phyloP scores from a whole-genome alignment of 2,888 invertebrate genomes.

The Noctua janthina region DNA sequence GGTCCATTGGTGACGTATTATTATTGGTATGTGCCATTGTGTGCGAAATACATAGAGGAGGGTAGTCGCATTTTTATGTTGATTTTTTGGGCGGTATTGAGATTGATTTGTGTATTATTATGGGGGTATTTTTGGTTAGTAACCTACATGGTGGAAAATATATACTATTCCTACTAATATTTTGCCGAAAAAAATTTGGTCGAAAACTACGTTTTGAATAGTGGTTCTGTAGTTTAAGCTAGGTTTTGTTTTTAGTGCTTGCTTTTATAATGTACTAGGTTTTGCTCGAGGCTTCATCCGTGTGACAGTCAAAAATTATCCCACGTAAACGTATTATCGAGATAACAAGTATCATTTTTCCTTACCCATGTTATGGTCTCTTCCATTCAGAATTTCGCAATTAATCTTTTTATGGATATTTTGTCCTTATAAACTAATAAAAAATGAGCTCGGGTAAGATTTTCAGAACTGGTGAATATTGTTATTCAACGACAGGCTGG shows the following conservation, averaged over 20 bases:
- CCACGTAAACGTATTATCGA: rapidly evolving
- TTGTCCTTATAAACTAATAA: not conserved
- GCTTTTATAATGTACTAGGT: not conserved
- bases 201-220: slow-evolving; percentile 28
- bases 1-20: slow-evolving; percentile 66
- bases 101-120: slow-evolving; percentile 57
- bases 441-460: not conserved
- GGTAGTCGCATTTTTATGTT: slow-evolving; percentile 65
- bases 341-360: not conserved
- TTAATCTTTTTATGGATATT: not conserved
- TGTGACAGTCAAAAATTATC: too few species aligned
- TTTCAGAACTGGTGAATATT: too few species aligned
- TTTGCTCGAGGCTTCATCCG: not conserved
- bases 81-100: slow-evolving; percentile 49
- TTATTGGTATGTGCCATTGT: slow-evolving; percentile 64
- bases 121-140: not conserved
- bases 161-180: too few species aligned
- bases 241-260: not conserved
- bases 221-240: slow-evolving; percentile 21
- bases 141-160: too few species aligned
- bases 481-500: too few species aligned
- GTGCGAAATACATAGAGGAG: slow-evolving; percentile 57
- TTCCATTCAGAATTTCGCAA: not conserved
- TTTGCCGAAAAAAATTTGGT: not conserved
- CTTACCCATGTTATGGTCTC: too few species aligned